Evolutionary conservation across 2,113 vertebrate genomes (phyloP), one percentile per base, ranked within the genome.

Genomic region (Tragelaphus strepsiceros): DNA sequence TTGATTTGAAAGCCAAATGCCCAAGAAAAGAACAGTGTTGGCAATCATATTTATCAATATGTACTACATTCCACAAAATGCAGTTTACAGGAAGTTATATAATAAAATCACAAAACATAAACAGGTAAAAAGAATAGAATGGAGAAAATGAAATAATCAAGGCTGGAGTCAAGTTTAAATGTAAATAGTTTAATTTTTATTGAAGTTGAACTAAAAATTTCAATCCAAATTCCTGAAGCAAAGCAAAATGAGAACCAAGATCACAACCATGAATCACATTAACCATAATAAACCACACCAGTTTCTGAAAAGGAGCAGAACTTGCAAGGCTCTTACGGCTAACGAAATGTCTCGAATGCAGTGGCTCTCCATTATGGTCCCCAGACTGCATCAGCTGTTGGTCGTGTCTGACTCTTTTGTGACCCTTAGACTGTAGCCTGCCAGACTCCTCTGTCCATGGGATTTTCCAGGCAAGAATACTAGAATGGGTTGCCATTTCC

Each of bases 1-100:
- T 26, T 94, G 6, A 93, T 93, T 74, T 89, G n/a, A 97, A 96
- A 97, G 51, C 39, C 67, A 93, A 86, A n/a, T 35, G n/a, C 43
- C 54, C 86, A 92, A 78, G 43, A 46, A 95, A 59, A 89, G 21
- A 88, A 94, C 28, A 46, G 5, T 67, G 61, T 35, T 15, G 82
- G 14, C 54, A 86, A 81, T 94, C 32, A 19, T 74, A 90, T 35
- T 92, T 81, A 83, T 58, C 89, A 64, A 35, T 28, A 81, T 22
- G 51, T 56, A 78, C 39, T 58, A 39, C n/a, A 62, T 67, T 87
- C 46, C 64, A 90, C 39, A 92, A 87, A 51, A 88, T n/a, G 43
- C 39, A 67, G 43, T 46, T 62, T 49, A 54, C 3, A 82, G 14
- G 15, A 92, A 92, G 30, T 74, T 82, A 77, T 17, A 49, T 24